These are phyloP conservation scores for Phania funesta DNA, from an alignment of 2,888 invertebrate species.

Conservation along the genomic window DNA sequence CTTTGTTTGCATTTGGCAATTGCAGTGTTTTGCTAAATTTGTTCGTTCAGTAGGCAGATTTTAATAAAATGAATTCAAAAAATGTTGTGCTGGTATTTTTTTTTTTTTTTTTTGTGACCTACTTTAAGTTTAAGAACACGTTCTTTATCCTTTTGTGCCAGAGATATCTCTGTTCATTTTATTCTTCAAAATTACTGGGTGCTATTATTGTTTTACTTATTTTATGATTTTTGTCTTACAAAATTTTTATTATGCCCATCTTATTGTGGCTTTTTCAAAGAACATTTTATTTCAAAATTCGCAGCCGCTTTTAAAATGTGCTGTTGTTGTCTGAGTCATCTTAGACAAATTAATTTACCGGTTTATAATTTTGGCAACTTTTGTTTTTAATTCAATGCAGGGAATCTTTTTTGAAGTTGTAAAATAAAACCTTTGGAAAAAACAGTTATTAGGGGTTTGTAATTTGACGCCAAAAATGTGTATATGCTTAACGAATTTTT, in stretches of 20 bases:
- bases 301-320: too few relatives aligned
- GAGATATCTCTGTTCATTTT: constrained; percentile 27
- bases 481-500: too few relatives aligned
- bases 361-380: too few relatives aligned
- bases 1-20: constrained; percentile 53
- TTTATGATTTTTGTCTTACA: constrained; percentile 24
- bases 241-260: constrained; percentile 30
- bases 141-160: constrained; percentile 50
- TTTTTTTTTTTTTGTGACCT: constrained; percentile 35
- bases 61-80: constrained; percentile 28
- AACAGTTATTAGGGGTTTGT: too few relatives aligned
- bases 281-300: constrained; percentile 7
- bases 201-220: background rate
- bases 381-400: too few relatives aligned
- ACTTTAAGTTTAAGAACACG: constrained; percentile 23
- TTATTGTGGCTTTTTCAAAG: constrained; percentile 26
- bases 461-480: too few relatives aligned
- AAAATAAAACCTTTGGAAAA: too few relatives aligned
- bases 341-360: too few relatives aligned
- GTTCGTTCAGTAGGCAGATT: constrained; percentile 14
- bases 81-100: background rate
- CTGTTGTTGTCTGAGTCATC: too few relatives aligned
- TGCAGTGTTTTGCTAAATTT: background rate
- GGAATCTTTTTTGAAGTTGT: too few relatives aligned
- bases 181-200: background rate